Base-by-base conservation (phyloP, 1,140 invertebrate species). In the Bilobella aurantiaca region DNA sequence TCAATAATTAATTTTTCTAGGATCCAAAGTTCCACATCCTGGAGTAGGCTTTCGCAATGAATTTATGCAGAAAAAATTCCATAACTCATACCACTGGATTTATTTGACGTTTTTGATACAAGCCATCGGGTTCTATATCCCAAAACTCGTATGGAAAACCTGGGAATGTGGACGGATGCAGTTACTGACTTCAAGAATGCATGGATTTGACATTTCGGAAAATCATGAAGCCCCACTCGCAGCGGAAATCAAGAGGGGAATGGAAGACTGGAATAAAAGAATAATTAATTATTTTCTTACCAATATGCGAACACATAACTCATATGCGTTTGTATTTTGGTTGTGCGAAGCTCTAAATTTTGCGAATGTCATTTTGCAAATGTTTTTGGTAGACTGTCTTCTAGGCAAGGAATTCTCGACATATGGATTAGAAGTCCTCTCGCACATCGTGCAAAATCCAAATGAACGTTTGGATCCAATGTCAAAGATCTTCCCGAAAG, bases 21-120 rank as follows among this genome's bases (percentile, higher is more conserved):
- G 37, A 12, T n/a, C 18, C 29, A 86, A 89, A 0, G 85, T 81
- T 0, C 80, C 84, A 1, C 85, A 89, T 77, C 83, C 87, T 29
- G 76, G 76, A 34, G 85, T 89, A 28, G 85, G 85, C 8, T 79
- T 85, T 70, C 27, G 67, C 32, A 66, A 67, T 2, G 68, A 73
- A 27, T 67, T 73, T 28, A 73, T 72, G 0, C 87, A 89, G 73
- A 81, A 89, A n/a, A 89, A 88, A 74, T 91, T 91, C 76, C 90
- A 93, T 78, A 91, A 93, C 74, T 96, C 96, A 78, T 96, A 96
- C 78, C 93, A 96, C 82, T 96, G 92, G 93, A 90, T 95, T 34
- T 93, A 91, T 75, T 92, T 96, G 75, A 87, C 90, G 65, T 81
- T 96, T 16, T 93, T 96, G 77, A 90, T 96, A 79, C 89, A 94